Conservation (phyloP, 30 jellyfish, hydroid and myxozoan genomes). For the Mastigias papua region DNA sequence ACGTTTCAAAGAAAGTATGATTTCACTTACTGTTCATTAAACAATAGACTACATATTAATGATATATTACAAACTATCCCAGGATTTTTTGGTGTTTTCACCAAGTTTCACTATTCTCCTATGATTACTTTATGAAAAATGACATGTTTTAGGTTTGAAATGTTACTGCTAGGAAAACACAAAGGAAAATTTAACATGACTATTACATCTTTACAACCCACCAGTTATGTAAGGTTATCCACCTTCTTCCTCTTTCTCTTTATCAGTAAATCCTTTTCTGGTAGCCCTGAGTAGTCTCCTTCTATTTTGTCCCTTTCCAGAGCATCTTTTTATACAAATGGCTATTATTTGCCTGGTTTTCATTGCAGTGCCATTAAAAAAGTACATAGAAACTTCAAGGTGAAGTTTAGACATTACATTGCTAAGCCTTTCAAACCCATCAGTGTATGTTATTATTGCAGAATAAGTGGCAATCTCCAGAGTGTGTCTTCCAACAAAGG, state of each 20-base stretch:
- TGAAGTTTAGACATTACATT: constrained; percentile 1
- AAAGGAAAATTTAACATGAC: neutral
- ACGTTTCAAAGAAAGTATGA: neutral
- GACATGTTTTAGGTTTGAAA: neutral
- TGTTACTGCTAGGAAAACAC: neutral
- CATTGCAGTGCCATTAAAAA: constrained; percentile 21
- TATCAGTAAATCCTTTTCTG: constrained; percentile 22
- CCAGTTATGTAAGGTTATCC: constrained; percentile 14
- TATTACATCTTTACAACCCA: neutral
- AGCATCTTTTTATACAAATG: constrained; percentile 1
- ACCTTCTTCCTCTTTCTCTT: constrained; percentile 16
- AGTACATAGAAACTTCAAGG: constrained; percentile 11
- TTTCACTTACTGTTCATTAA: neutral
- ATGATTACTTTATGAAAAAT: neutral
- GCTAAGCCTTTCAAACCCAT: constrained; percentile 59
- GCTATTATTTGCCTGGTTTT: constrained; percentile 35
- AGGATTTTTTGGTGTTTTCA: neutral
- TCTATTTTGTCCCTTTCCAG: constrained; percentile 6
- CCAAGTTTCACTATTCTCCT: constrained; percentile 3
- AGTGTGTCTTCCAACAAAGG: constrained; percentile 40
- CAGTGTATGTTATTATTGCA: constrained; percentile 39
- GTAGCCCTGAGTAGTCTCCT: constrained; percentile 16
- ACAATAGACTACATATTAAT: neutral
- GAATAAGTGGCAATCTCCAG: constrained; percentile 25
- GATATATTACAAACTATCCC: neutral